These are phyloP conservation scores for Phyllotreta cruciferae DNA, from an alignment of 2,888 invertebrate species.

Conservation along the genomic window DNA sequence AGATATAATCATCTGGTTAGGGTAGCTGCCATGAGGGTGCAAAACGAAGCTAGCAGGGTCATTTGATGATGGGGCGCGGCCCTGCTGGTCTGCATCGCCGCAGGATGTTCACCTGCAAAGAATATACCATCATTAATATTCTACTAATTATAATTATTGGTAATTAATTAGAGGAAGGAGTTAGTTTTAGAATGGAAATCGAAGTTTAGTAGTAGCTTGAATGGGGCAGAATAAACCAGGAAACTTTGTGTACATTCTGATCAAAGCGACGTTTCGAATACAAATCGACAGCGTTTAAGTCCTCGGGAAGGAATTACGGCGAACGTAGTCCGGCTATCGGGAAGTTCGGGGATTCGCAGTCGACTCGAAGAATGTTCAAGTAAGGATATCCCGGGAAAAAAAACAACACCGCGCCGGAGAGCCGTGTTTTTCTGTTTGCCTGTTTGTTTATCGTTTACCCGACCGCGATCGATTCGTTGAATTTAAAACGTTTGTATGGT, in stretches of 20 bases:
- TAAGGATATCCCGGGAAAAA: slow-evolving; percentile 11
- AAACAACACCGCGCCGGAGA: not conserved
- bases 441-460: not conserved
- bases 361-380: slow-evolving; percentile 24
- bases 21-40: slow-evolving; percentile 48
- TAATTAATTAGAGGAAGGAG: no score
- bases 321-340: slow-evolving; percentile 15
- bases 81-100: slow-evolving; percentile 83
- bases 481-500: no score
- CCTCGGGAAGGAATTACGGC: slow-evolving; percentile 27
- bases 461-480: no score
- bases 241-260: slow-evolving; percentile 34
- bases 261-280: slow-evolving; percentile 35
- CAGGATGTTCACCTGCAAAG: slow-evolving; percentile 80
- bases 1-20: slow-evolving; percentile 55
- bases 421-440: slow-evolving; percentile 8
- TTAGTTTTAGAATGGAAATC: slow-evolving; percentile 5
- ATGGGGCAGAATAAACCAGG: not conserved
- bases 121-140: no score
- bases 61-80: slow-evolving; percentile 52
- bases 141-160: no score
- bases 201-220: slow-evolving; percentile 17
- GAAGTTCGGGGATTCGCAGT: slow-evolving; percentile 27
- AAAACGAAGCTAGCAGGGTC: slow-evolving; percentile 47
- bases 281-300: slow-evolving; percentile 31